A percentile compares a stretch with the other conserved stretches of the same genome.
phyloP scores from a whole-genome alignment of 1,140 invertebrate genomes.

The Ericerus pela region DNA sequence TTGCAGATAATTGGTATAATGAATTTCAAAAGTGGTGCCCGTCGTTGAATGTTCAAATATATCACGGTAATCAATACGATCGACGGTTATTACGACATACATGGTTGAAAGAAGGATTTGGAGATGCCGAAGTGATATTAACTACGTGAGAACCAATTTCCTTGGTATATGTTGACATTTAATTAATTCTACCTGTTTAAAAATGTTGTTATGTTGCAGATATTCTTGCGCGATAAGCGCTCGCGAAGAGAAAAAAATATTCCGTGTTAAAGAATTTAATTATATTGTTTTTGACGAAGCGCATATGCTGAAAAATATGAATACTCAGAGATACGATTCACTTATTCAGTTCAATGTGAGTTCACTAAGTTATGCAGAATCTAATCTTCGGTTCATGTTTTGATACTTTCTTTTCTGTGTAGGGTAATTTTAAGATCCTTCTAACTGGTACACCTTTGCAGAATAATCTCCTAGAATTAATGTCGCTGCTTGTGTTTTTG shows the following conservation, averaged over 20 bases:
- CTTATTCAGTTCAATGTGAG: slow-evolving; percentile 70
- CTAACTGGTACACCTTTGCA: slow-evolving; percentile 87
- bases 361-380: slow-evolving; percentile 7
- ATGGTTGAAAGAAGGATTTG: slow-evolving; percentile 57
- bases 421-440: slow-evolving; percentile 66
- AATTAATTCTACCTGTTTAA: background rate
- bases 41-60: slow-evolving; percentile 57
- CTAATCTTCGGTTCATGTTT: background rate
- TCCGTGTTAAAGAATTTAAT: slow-evolving; percentile 72
- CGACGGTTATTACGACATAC: slow-evolving; percentile 55
- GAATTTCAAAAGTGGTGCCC: slow-evolving; percentile 79
- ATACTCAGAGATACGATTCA: slow-evolving; percentile 73
- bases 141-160: slow-evolving; percentile 48
- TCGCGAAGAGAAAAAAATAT: slow-evolving; percentile 78
- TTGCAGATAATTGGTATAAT: slow-evolving; percentile 70
- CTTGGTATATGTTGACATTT: background rate
- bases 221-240: slow-evolving; percentile 66
- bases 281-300: slow-evolving; percentile 95
- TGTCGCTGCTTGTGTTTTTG: slow-evolving; percentile 87
- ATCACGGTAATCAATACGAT: slow-evolving; percentile 78
- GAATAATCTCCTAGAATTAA: slow-evolving; percentile 89
- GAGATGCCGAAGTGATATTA: slow-evolving; percentile 65
- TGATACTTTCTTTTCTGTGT: slow-evolving; percentile 25
- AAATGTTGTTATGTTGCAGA: slow-evolving; percentile 28
- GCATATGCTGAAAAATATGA: slow-evolving; percentile 96